Conservation (phyloP, 2,113 vertebrate genomes). For the Penelope pileata region DNA sequence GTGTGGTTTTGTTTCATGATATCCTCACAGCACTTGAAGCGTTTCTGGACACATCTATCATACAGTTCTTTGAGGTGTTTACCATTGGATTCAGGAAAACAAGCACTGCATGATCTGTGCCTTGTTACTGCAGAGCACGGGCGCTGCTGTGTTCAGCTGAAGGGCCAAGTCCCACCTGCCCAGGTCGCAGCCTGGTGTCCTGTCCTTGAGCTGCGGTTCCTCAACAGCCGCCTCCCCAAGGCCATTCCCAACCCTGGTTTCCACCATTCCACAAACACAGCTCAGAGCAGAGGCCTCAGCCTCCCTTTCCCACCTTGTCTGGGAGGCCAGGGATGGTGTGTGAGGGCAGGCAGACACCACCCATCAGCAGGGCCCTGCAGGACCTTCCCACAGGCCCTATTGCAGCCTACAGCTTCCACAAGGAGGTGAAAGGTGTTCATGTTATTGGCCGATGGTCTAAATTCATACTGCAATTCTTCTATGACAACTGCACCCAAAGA, state of each 20-base stretch:
- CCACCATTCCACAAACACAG: background rate
- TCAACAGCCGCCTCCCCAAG: background rate
- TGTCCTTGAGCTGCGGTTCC: background rate
- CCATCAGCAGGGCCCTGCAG: background rate
- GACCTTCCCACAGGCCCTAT: rapidly evolving
- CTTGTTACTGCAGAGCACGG: background rate
- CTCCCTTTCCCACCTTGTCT: background rate
- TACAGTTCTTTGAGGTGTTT: background rate
- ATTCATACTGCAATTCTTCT: background rate
- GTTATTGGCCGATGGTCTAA: rapidly evolving
- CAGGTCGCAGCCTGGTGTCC: background rate
- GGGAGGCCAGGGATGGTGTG: background rate
- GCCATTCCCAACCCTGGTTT: background rate
- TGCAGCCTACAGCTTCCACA: background rate
- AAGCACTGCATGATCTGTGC: background rate
- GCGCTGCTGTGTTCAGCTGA: background rate
- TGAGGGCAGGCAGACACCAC: too few relatives aligned
- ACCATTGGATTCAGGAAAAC: background rate
- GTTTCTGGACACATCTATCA: background rate
- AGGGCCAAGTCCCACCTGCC: background rate
- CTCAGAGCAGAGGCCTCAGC: background rate
- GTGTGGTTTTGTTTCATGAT: background rate
- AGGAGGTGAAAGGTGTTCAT: background rate
- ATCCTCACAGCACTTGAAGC: background rate
- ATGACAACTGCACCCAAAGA: background rate